Conservation (phyloP, 2,797 vertebrate genomes). For the Rhinoraja longicauda region DNA sequence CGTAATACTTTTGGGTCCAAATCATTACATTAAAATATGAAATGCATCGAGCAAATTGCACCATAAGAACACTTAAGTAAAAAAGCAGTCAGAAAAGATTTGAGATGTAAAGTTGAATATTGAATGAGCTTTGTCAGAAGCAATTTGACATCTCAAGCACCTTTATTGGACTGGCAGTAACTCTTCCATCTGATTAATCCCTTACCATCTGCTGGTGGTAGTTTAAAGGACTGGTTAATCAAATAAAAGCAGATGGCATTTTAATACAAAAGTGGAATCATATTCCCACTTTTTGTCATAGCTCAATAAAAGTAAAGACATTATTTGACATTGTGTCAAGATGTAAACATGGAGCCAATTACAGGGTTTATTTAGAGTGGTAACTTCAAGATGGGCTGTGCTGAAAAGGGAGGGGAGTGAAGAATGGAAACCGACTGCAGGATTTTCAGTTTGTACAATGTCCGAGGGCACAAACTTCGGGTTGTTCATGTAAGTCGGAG, state of each 20-base stretch:
- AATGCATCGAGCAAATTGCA: neutral
- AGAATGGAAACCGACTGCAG: too few relatives aligned
- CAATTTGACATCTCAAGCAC: neutral
- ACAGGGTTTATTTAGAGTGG: too few relatives aligned
- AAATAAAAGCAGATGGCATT: constrained; percentile 28
- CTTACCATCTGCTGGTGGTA: neutral
- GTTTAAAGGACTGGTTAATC: neutral
- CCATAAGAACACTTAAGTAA: neutral
- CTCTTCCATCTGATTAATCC: constrained; percentile 7
- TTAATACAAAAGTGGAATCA: neutral
- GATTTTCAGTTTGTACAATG: too few relatives aligned
- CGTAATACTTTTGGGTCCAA: neutral
- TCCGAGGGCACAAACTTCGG: too few relatives aligned
- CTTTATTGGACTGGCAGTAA: neutral
- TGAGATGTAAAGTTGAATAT: constrained; percentile 9
- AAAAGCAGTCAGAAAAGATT: neutral
- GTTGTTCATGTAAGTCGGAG: too few relatives aligned
- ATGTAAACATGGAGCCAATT: too few relatives aligned
- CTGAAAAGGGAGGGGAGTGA: too few relatives aligned
- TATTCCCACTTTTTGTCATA: neutral
- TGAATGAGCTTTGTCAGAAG: neutral
- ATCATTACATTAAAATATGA: constrained; percentile 7
- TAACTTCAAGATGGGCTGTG: too few relatives aligned
- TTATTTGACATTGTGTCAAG: neutral
- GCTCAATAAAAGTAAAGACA: neutral